Evolutionary conservation across 1,140 invertebrate genomes (phyloP).

Genomic region (Aphis craccivora): DNA sequence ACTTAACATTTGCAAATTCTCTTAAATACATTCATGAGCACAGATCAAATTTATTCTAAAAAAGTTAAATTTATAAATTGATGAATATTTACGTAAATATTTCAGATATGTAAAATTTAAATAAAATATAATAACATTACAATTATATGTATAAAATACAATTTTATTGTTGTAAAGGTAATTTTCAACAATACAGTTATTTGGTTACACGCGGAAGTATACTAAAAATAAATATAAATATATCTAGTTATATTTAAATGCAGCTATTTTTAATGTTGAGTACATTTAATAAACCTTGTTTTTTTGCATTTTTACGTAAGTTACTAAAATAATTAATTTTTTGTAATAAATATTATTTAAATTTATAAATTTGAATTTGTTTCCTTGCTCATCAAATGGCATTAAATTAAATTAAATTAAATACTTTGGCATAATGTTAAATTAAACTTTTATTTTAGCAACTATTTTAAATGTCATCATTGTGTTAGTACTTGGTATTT

Average conservation of each 20-base stretch:
- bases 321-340: background rate
- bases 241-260: background rate
- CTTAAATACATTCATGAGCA: background rate
- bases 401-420: background rate
- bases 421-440: background rate
- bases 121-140: background rate
- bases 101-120: background rate
- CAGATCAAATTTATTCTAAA: background rate
- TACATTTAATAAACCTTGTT: background rate
- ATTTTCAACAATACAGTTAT: background rate
- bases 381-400: background rate
- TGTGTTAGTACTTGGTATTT: background rate
- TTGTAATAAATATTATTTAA: background rate
- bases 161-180: background rate
- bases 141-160: background rate
- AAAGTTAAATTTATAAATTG: background rate
- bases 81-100: background rate
- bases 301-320: background rate
- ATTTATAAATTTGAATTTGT: background rate
- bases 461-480: background rate
- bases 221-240: background rate
- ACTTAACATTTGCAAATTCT: background rate
- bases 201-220: background rate
- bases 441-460: background rate
- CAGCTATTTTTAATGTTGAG: slow-evolving; percentile 2